These are phyloP conservation scores for Panthera tigris DNA, from an alignment of 2,113 vertebrate genomes.

Conservation along the genomic window DNA sequence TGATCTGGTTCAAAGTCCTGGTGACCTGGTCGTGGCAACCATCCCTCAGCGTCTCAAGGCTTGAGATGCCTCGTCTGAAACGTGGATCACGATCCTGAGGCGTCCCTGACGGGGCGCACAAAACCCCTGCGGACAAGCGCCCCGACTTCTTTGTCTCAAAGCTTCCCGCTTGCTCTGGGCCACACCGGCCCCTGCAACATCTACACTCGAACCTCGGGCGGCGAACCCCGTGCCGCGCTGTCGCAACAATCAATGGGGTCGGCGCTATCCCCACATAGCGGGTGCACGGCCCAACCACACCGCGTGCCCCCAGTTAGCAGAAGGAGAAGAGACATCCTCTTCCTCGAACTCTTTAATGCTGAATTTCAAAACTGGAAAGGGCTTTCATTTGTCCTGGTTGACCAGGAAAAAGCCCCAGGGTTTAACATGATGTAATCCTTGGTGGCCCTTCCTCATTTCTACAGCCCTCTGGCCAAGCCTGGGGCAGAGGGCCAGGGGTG, in stretches of 20 bases:
- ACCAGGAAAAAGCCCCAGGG: conserved; percentile 18
- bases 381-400: not conserved
- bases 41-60: too few relatives aligned
- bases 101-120: accelerated
- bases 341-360: conserved; percentile 7
- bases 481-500: not conserved
- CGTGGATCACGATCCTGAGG: accelerated
- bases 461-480: not conserved
- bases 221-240: accelerated
- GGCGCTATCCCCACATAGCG: too few relatives aligned
- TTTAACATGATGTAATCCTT: not conserved
- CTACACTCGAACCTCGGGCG: not conserved
- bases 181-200: accelerated
- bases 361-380: not conserved
- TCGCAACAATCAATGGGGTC: accelerated
- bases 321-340: not conserved
- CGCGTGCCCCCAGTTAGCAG: not conserved
- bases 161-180: not conserved
- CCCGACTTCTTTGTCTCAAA: too few relatives aligned
- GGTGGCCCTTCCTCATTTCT: not conserved
- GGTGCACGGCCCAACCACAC: accelerated
- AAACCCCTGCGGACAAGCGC: not conserved
- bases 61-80: not conserved
- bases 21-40: too few relatives aligned
- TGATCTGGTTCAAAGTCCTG: accelerated